Evolutionary conservation across 2,113 vertebrate species (phyloP), one percentile per base, ranked within the genome.

Genomic region (Coracopsis vasa): DNA sequence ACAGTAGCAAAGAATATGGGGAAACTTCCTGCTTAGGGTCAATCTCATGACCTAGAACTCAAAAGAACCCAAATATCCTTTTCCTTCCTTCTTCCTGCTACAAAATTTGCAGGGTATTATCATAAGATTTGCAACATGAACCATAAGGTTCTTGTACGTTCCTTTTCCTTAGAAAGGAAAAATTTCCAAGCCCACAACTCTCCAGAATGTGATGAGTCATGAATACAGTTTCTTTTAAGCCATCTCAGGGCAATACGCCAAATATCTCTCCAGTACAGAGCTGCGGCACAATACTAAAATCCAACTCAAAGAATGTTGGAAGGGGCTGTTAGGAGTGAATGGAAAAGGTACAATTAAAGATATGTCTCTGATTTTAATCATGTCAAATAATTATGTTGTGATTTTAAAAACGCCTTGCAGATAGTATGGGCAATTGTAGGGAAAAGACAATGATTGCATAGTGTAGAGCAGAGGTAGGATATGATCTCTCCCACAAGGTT

Each of bases 161-260:
- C 13, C 3, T 79, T 56, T 45, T 66, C 33, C 19, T 77, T 61
- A 51, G 60, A 50, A 54, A 72, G 28, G 41, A 11, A 71, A 50
- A 37, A 35, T 56, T 80, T 66, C 45, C 6, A 14, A 42, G 44
- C 56, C 56, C n/a, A n/a, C 44, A 41, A 61, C 58, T 88, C 39
- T 20, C 48, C 23, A 19, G 33, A 48, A 16, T 0, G 0, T 33
- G 10, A 16, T 6, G 21, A 45, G 24, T 39, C 45, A 29, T 17
- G 19, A 70, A 12, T 33, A 60, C 2, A 8, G 35, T 19, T 80
- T 53, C 27, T 15, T 80, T 45, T 56, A 66, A 62, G 64, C 33
- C 15, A 47, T 6, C 25, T 10, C 14, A 35, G 29, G 56, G 67
- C 47, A 75, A 41, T 29, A 50, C 6, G 33, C 11, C 28, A 44